Base-by-base conservation (phyloP, 2,888 invertebrate genomes). In the Drosophila eohydei region DNA sequence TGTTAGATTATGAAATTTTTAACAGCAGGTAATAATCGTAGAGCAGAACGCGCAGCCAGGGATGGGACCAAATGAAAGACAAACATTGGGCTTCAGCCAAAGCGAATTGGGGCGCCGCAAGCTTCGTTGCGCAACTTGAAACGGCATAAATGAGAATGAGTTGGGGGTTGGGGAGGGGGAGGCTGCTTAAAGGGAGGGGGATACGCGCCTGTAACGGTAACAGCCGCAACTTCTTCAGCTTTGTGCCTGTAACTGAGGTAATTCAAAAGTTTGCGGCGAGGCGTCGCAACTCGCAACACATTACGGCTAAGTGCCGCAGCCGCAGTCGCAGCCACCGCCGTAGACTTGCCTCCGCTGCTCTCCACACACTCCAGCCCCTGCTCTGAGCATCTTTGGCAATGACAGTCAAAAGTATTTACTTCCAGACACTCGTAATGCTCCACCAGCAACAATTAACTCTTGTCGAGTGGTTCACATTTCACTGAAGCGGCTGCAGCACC, bases 21-120 rank as follows among this genome's bases (percentile, higher is more conserved):
- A 89, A 90, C 88, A 79, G 89, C 89, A 90, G 89, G 89, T 90
- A 90, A 90, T 90, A 90, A 90, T 85, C 89, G 83, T 90, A 74
- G 86, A 69, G 65, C 70, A 67, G 67, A 38, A 9, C 26, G 9
- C n/a, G 46, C 48, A 16, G 28, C 9, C 3, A 21, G 30, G 54
- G 36, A 16, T 40, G 46, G 9, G 48, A 43, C 16, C 50, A 80
- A 88, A 89, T 78, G 89, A 82, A 85, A 89, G 80, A 80, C 90
- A 85, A 88, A 89, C 81, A 85, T 79, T 82, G 40, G 36, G 54
- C 48, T 44, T 64, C 58, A n/a, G 63, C 59, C 61, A 62, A 46
- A 36, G 34, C 4, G 21, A 21, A 21, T 8, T 8, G 28, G 30
- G 14, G 32, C n/a, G 16, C 44, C 38, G 26, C 36, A 61, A 60